Percentiles rank a stretch among this genome's conserved stretches.
These are phyloP conservation scores for Blastobasis lacticolella DNA, from an alignment of 2,888 invertebrate species.

Conservation along the genomic window DNA sequence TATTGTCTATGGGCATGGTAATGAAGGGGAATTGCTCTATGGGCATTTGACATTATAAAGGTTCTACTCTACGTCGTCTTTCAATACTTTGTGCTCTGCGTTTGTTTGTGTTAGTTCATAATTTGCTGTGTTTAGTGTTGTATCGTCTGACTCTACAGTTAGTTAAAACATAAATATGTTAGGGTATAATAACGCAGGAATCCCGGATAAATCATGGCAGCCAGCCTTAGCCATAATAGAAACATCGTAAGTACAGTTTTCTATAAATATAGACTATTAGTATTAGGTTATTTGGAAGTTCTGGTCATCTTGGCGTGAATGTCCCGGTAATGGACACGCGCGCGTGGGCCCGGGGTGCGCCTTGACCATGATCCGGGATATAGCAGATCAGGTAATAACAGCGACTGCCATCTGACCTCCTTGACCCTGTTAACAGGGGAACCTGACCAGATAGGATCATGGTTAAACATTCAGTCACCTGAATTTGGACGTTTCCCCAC, in stretches of 20 bases:
- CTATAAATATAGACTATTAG: background rate
- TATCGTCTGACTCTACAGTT: no score
- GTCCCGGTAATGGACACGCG: no score
- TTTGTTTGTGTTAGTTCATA: no score
- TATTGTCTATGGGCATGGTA: no score
- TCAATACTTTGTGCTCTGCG: no score
- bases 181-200: slow-evolving; percentile 77
- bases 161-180: slow-evolving; percentile 37
- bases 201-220: slow-evolving; percentile 93
- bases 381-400: background rate
- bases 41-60: no score
- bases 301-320: background rate
- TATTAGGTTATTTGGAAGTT: background rate
- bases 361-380: background rate
- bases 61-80: no score
- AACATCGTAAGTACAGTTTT: slow-evolving; percentile 80
- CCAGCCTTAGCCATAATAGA: slow-evolving; percentile 87
- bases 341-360: no score
- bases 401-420: background rate
- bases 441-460: background rate
- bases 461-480: no score
- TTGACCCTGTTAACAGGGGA: background rate
- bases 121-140: no score
- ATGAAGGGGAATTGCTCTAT: no score
- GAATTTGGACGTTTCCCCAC: background rate